Conservation (phyloP, 2,888 invertebrate genomes). For the Cryptosula pallasiana region DNA sequence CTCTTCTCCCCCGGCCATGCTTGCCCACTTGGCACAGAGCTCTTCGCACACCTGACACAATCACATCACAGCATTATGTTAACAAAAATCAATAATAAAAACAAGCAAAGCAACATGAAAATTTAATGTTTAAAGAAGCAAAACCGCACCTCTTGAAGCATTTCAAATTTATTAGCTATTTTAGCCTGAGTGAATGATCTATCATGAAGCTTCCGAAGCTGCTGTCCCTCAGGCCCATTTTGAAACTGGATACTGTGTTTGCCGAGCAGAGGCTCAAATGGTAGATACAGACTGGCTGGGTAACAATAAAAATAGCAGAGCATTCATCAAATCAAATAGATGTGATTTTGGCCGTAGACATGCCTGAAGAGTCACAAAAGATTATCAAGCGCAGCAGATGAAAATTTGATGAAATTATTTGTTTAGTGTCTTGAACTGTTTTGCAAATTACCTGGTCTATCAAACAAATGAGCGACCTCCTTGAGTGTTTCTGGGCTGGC, state of each 20-base stretch:
- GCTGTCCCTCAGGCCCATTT: slow-evolving; percentile 42
- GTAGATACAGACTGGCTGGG: slow-evolving; percentile 40
- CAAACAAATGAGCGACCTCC: slow-evolving; percentile 46
- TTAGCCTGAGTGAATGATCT: slow-evolving; percentile 34
- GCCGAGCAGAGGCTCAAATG: slow-evolving; percentile 42
- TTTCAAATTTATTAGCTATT: background rate
- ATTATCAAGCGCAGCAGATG: no score
- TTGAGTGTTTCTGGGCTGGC: slow-evolving; percentile 50
- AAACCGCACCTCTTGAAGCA: slow-evolving; percentile 35
- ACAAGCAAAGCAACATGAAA: no score
- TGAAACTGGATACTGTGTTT: slow-evolving; percentile 38
- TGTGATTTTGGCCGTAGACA: no score
- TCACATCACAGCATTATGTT: no score
- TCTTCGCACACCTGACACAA: slow-evolving; percentile 39
- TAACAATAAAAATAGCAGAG: no score
- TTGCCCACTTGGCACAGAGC: slow-evolving; percentile 39
- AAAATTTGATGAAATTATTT: no score
- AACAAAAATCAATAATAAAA: no score
- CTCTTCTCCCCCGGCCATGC: slow-evolving; percentile 38
- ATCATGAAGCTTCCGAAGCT: slow-evolving; percentile 39
- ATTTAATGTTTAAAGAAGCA: background rate
- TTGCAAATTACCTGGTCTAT: slow-evolving; percentile 48
- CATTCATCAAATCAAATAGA: no score
- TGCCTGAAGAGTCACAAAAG: no score
- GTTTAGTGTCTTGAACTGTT: no score